Evolutionary conservation across 2,113 vertebrate genomes (phyloP), one percentile per base, ranked within the genome.

Genomic region (Neoarius graeffei): DNA sequence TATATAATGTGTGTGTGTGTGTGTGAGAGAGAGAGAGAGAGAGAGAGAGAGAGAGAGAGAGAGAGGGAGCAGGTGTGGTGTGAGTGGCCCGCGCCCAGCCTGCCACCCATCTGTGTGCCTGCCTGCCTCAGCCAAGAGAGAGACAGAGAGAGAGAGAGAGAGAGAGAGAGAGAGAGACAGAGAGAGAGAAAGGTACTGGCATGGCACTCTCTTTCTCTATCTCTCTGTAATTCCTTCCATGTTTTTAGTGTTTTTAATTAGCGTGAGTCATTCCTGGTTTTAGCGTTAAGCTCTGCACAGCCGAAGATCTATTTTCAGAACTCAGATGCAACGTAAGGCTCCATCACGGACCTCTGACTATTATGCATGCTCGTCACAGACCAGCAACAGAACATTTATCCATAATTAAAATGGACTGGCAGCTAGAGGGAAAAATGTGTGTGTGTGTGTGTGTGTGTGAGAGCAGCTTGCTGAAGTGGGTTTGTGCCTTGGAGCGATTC

Each of bases 91-190:
- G 94, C 90, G 92, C 94, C 91, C 95, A 95, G 95, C 94, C 95
- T 96, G 94, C 93, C 92, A 94, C 95, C 95, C 95, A 95, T 95
- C 95, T 96, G 95, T 94, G 95, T 94, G 93, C 93, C 95, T 95
- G 94, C 94, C 92, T 94, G 90, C 91, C 92, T 94, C 91, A 94
- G 95, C 95, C 95, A 95, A 94, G 91, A 94, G 92, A 91, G 93
- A 89, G 60, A 86, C 60, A 79, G 54, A 83, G 71, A 87, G 84
- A 62, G 48, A 71, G 71, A 64, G 67, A 77, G 27, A 77, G 66
- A 80, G 87, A 90, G 86, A 92, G 89, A 92, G 90, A 91, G 85
- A 89, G 88, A 57, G 7, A 94, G 92, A 93, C 92, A 91, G 93
- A 89, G 52, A 88, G 69, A 85, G 85, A 73, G 48, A 81, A 89